A percentile compares a stretch with the other conserved stretches of the same genome.
Evolutionary conservation across 1,140 invertebrate genomes (phyloP).

Genomic region (Rhopalosiphum padi): DNA sequence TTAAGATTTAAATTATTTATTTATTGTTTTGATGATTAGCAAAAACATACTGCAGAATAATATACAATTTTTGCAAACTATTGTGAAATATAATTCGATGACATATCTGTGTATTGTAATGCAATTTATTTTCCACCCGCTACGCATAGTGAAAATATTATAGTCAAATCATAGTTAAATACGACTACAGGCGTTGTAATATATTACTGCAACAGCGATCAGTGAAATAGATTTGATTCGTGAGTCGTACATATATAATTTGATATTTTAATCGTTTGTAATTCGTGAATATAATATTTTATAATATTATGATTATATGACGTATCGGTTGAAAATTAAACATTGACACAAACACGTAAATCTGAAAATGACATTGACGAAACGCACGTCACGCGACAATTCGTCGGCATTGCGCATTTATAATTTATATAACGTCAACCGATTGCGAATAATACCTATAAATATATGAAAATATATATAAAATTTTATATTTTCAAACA

Average conservation of each 20-base stretch:
- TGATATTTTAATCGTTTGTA: neutral
- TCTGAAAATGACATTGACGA: neutral
- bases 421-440: neutral
- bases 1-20: neutral
- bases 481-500: neutral
- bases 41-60: neutral
- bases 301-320: neutral
- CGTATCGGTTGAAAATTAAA: neutral
- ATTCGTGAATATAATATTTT: neutral
- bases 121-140: neutral
- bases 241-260: neutral
- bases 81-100: neutral
- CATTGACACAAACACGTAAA: neutral
- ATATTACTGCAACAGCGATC: neutral
- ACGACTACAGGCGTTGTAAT: neutral
- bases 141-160: neutral
- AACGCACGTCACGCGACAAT: neutral
- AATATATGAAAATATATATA: neutral
- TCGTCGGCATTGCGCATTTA: neutral
- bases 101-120: neutral
- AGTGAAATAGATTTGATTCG: neutral
- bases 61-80: neutral
- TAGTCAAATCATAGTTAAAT: neutral
- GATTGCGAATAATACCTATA: neutral
- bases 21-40: neutral